Evolutionary conservation across 2,888 invertebrate genomes (phyloP), one percentile per base, ranked within the genome.

Genomic region (Standfussiana lucernea): DNA sequence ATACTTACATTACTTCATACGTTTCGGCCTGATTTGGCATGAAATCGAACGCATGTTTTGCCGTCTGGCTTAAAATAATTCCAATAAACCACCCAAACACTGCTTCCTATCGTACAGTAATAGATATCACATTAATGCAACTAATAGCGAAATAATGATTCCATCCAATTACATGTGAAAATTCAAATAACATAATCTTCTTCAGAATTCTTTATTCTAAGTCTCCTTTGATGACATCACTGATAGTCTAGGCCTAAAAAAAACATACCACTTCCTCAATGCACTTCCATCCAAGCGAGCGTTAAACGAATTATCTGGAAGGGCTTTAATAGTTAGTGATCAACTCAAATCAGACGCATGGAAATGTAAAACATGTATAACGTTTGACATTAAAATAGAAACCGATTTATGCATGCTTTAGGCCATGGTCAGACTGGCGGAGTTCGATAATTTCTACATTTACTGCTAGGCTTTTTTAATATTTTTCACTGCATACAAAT

Each of bases 301-400:
- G 59, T 32, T 59, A 59, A 59, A 32, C 2, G 59, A 32, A 32
- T 59, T 59, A 59, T n/a, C n/a, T 42, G n/a, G 11, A n/a, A 35
- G 35, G 50, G 35, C 5, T n/a, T 61, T 56, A 62, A 37, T 37
- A 61, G 13, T 4, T 37, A 21, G 24, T 21, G n/a, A 21, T 8
- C 13, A 64, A 61, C 28, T n/a, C 7, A 37, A 62, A 56, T 50
- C 24, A 50, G 18, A 35, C 7, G 7, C 18, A 67, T 40, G 5
- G 2, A 40, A 28, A 68, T 40, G 2, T 28, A 32, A 69, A 32
- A 32, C 40, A 32, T 11, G 18, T 70, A 28, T 32, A 40, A 32
- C 15, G 21, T 70, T 67, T 24, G 37, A 69, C 40, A 70, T 70
- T 70, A 4, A 40, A 70, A 40, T 32, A 40, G 13, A 70, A 67